phyloP scores from a whole-genome alignment of 1,140 invertebrate genomes.

The Eufriesea mexicana region DNA sequence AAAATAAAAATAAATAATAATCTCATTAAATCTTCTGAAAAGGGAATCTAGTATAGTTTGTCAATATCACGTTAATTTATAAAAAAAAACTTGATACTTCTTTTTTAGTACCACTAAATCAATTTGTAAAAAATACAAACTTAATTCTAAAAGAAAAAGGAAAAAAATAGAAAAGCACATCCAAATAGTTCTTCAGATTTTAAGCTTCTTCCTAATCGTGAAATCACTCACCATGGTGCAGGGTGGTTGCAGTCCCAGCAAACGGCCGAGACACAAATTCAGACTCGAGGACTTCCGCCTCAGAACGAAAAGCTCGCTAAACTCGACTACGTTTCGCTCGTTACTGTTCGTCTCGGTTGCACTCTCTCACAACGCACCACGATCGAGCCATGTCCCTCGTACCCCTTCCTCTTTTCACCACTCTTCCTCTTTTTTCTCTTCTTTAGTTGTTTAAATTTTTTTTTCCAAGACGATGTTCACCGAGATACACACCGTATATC shows the following conservation, averaged over 20 bases:
- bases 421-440: neutral
- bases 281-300: constrained; percentile 12
- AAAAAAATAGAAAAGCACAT: too few relatives aligned
- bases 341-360: constrained; percentile 58
- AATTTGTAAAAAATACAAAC: neutral
- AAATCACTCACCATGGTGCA: constrained; percentile 61
- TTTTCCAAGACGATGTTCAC: neutral
- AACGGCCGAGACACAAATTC: neutral
- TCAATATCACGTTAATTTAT: neutral
- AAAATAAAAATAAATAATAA: neutral
- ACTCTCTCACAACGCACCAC: constrained; percentile 74
- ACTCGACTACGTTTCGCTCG: constrained; percentile 35
- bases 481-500: neutral
- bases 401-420: constrained; percentile 2
- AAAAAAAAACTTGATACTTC: too few relatives aligned
- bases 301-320: constrained; percentile 15
- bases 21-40: neutral
- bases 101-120: too few relatives aligned
- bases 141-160: neutral
- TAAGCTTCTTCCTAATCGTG: neutral
- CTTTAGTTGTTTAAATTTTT: neutral
- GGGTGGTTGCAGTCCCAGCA: constrained; percentile 14
- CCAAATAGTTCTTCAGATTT: neutral
- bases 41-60: neutral
- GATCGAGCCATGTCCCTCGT: constrained; percentile 62